phyloP scores from a whole-genome alignment of 2,113 vertebrate genomes.

The Parus major region DNA sequence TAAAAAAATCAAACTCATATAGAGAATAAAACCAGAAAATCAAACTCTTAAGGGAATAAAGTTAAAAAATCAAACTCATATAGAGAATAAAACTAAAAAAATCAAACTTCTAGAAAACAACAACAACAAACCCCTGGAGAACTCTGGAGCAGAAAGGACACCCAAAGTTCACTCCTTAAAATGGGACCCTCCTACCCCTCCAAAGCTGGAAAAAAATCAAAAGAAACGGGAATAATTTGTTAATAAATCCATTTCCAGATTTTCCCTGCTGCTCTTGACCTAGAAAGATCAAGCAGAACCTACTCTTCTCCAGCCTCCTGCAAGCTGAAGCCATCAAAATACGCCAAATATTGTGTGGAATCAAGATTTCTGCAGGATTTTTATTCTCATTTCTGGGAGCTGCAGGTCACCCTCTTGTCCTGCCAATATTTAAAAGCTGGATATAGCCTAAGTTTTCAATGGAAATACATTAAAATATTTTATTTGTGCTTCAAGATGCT shows the following conservation, averaged over 20 bases:
- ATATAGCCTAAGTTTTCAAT: not conserved
- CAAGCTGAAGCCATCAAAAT: not conserved
- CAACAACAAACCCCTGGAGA: not conserved
- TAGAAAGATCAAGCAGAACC: not conserved
- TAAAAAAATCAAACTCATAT: too few relatives aligned
- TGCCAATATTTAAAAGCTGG: too few relatives aligned
- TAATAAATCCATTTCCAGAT: not conserved
- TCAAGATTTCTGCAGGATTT: not conserved
- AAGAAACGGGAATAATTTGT: not conserved
- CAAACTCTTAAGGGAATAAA: not conserved
- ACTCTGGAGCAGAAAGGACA: not conserved
- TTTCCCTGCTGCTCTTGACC: constrained; percentile 28
- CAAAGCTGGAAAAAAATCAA: accelerated
- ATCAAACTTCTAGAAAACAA: not conserved
- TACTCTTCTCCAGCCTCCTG: not conserved
- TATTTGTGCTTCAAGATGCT: not conserved
- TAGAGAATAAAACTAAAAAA: not conserved
- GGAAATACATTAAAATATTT: not conserved
- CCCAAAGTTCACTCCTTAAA: not conserved
- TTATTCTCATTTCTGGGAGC: accelerated
- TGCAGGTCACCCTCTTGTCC: accelerated
- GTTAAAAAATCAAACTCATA: not conserved
- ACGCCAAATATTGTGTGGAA: not conserved
- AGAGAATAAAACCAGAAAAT: not conserved
- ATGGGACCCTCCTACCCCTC: not conserved